A percentile compares a stretch with the other conserved stretches of the same genome.
Conservation (phyloP, 2,888 invertebrate species). For the Eremobia ochroleuca region DNA sequence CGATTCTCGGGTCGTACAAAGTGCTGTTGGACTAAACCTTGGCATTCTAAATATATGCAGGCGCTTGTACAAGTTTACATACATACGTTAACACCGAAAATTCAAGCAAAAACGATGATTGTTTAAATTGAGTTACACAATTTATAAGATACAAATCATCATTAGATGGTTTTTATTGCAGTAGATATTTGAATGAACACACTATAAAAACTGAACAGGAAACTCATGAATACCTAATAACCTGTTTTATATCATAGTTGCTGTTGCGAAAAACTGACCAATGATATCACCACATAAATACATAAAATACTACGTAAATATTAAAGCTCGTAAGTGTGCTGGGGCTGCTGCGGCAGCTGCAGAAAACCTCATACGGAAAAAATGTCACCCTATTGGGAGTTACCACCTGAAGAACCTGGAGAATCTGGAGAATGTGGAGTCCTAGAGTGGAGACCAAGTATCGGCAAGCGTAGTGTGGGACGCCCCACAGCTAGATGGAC, state of each 20-base stretch:
- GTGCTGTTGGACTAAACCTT: neutral
- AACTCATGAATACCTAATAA: neutral
- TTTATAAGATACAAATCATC: slow-evolving; percentile 6
- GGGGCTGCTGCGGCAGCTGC: too few relatives aligned
- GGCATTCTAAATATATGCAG: neutral
- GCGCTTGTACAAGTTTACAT: neutral
- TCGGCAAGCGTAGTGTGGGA: too few relatives aligned
- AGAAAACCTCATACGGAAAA: too few relatives aligned
- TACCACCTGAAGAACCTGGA: too few relatives aligned
- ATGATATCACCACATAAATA: neutral
- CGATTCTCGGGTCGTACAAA: neutral
- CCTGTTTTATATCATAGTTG: neutral
- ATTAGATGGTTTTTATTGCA: neutral
- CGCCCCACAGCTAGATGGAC: too few relatives aligned
- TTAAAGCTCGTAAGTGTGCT: too few relatives aligned
- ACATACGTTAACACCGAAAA: neutral
- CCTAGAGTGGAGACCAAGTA: too few relatives aligned
- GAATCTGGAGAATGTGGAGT: too few relatives aligned
- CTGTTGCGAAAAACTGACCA: neutral
- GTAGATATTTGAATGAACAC: neutral
- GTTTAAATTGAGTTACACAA: neutral
- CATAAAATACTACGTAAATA: too few relatives aligned
- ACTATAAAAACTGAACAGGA: slow-evolving; percentile 34
- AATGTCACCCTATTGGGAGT: too few relatives aligned
- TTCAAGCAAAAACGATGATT: neutral